Percentiles rank a stretch among this genome's conserved stretches.
Conservation (phyloP, 2,797 vertebrate species). For the Salarias fasciatus region DNA sequence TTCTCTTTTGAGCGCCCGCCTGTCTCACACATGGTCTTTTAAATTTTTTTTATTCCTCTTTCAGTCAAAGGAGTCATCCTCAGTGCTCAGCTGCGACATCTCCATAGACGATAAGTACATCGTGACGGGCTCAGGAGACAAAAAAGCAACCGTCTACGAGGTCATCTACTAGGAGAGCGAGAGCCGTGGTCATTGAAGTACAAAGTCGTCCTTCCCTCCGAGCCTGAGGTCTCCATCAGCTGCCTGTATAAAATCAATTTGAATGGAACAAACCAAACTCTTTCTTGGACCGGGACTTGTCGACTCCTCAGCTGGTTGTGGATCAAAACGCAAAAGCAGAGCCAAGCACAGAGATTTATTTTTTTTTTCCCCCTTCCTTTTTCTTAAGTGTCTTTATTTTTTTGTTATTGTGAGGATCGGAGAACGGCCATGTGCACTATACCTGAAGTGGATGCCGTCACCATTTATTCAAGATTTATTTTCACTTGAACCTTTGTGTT, state of each 20-base stretch:
- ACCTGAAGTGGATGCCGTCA: conserved; percentile 18
- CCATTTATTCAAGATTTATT: conserved; percentile 22
- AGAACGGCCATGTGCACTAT: conserved; percentile 47
- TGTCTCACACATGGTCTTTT: not conserved
- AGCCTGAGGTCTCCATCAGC: conserved; percentile 19
- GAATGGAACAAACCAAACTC: conserved; percentile 50
- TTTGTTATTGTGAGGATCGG: conserved; percentile 49
- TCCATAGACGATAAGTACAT: conserved; percentile 89
- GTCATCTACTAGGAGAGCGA: conserved; percentile 82
- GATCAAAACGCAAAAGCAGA: conserved; percentile 53
- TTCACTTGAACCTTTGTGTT: conserved; percentile 1
- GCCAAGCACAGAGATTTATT: conserved; percentile 58
- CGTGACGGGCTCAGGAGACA: conserved; percentile 87
- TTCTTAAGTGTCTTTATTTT: conserved; percentile 25
- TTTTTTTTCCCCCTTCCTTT: conserved; percentile 2
- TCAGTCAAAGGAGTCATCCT: conserved; percentile 88
- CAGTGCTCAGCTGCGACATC: conserved; percentile 88
- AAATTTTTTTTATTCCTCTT: conserved; percentile 37
- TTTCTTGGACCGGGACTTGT: conserved; percentile 39
- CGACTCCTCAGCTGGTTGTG: conserved; percentile 31
- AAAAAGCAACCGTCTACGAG: conserved; percentile 88
- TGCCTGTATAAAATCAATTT: conserved; percentile 53
- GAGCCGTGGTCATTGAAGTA: not conserved
- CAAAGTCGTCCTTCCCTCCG: conserved; percentile 16
- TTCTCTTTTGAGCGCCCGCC: not conserved